A percentile compares a stretch with the other conserved stretches of the same genome.
Conservation (phyloP, 2,888 invertebrate species). For the Ophion obscuratus region DNA sequence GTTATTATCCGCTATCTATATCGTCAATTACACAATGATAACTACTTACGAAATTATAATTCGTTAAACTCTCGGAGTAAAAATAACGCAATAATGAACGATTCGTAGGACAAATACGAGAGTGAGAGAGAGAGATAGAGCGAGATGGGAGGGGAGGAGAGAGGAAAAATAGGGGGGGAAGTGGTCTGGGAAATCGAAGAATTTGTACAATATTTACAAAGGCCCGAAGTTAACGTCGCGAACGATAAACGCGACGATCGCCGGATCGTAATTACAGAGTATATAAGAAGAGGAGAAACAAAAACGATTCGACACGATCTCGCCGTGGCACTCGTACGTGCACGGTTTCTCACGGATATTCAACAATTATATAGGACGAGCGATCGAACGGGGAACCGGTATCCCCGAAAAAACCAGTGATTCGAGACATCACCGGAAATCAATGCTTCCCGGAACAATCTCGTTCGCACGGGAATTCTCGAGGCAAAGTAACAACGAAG, state of each 20-base stretch:
- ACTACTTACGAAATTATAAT: slow-evolving; percentile 66
- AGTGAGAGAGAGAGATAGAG: background rate
- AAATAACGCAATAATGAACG: slow-evolving; percentile 67
- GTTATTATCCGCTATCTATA: slow-evolving; percentile 63
- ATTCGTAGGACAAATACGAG: slow-evolving; percentile 49
- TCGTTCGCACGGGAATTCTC: slow-evolving; percentile 11
- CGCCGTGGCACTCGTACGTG: slow-evolving; percentile 37
- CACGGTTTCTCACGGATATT: slow-evolving; percentile 37
- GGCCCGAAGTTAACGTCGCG: slow-evolving; percentile 52
- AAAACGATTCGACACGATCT: slow-evolving; percentile 54
- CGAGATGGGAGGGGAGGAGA: background rate
- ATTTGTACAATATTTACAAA: slow-evolving; percentile 71
- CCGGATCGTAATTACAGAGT: slow-evolving; percentile 63
- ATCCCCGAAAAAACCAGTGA: background rate
- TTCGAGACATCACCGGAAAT: slow-evolving; percentile 37
- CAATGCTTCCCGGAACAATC: slow-evolving; percentile 18
- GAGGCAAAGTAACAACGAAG: slow-evolving; percentile 36
- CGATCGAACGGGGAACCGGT: slow-evolving; percentile 41
- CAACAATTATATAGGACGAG: slow-evolving; percentile 47
- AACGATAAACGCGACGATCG: slow-evolving; percentile 59
- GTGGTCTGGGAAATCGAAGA: slow-evolving; percentile 43
- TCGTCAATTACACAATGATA: slow-evolving; percentile 64
- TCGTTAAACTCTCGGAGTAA: slow-evolving; percentile 67
- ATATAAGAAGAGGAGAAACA: slow-evolving; percentile 40
- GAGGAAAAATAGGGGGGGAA: slow-evolving; percentile 7